A percentile compares a stretch with the other conserved stretches of the same genome.
Conservation (phyloP, 1,140 invertebrate species). For the Leptopilina boulardi region DNA sequence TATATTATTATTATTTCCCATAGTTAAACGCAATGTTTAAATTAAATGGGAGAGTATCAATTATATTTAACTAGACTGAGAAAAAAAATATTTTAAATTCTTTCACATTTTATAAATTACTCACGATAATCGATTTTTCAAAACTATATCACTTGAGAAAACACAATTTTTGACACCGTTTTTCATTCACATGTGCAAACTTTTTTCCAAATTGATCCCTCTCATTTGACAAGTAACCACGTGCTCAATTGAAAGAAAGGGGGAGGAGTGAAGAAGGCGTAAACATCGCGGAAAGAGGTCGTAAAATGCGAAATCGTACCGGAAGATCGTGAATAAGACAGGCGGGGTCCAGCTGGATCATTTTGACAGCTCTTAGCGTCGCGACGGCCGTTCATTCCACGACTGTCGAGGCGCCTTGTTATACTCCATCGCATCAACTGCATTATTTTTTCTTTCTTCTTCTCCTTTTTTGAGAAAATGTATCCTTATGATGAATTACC, state of each 20-base stretch:
- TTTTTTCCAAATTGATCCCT: slow-evolving; percentile 10
- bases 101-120: no score
- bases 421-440: slow-evolving; percentile 74
- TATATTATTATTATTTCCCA: no score
- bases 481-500: slow-evolving; percentile 15
- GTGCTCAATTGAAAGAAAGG: slow-evolving; percentile 1
- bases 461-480: not conserved
- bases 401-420: slow-evolving; percentile 65
- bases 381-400: slow-evolving; percentile 46
- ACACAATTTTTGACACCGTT: no score
- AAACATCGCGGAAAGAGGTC: slow-evolving; percentile 26
- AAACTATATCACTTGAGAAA: no score
- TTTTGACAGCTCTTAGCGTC: slow-evolving; percentile 57
- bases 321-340: slow-evolving; percentile 54
- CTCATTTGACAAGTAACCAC: slow-evolving; percentile 9
- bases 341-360: slow-evolving; percentile 40
- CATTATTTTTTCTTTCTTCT: slow-evolving; percentile 53
- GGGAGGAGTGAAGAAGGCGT: not conserved
- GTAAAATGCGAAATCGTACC: slow-evolving; percentile 56
- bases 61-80: no score
- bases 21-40: no score
- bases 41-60: no score
- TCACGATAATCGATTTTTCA: no score
- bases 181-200: not conserved
- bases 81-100: no score